These are phyloP conservation scores for Timandra comae DNA, from an alignment of 2,888 invertebrate species.

Conservation along the genomic window DNA sequence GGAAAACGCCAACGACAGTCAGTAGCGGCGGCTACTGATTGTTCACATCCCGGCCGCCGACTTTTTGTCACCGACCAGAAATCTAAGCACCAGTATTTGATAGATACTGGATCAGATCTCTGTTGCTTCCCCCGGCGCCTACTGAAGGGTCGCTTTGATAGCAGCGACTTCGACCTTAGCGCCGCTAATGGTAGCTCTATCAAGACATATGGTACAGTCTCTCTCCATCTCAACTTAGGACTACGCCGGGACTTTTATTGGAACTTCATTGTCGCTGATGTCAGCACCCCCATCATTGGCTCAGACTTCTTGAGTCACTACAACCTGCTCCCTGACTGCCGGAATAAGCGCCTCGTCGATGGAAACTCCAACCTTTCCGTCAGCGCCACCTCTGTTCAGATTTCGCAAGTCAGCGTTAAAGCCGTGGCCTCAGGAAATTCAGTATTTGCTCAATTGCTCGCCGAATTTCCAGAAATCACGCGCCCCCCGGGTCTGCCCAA, in stretches of 20 bases:
- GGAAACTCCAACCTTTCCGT: slow-evolving; percentile 6
- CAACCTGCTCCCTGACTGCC: slow-evolving; percentile 8
- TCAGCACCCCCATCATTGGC: slow-evolving; percentile 12
- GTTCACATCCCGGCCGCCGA: slow-evolving; percentile 7
- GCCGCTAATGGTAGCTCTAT: slow-evolving; percentile 18
- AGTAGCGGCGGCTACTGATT: slow-evolving; percentile 15
- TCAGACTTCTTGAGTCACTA: slow-evolving; percentile 8
- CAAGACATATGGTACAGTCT: slow-evolving; percentile 11
- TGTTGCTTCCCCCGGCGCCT: slow-evolving; percentile 5
- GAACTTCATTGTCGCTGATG: slow-evolving; percentile 20
- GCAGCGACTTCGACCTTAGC: slow-evolving; percentile 6
- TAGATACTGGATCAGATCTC: slow-evolving; percentile 18
- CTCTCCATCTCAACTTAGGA: slow-evolving; percentile 12
- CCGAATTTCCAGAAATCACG: neutral
- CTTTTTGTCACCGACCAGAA: slow-evolving; percentile 10
- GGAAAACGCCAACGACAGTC: slow-evolving; percentile 6
- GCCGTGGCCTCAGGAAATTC: no score
- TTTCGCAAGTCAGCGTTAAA: neutral
- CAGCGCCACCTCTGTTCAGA: neutral
- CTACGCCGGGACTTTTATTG: slow-evolving; percentile 18
- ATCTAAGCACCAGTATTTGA: slow-evolving; percentile 2
- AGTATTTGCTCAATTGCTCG: no score
- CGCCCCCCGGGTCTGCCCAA: no score
- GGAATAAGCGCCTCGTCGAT: slow-evolving; percentile 7
- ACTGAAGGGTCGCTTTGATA: neutral